A percentile compares a stretch with the other conserved stretches of the same genome.
Evolutionary conservation across 2,888 invertebrate genomes (phyloP).

Genomic region (Pecten maximus): DNA sequence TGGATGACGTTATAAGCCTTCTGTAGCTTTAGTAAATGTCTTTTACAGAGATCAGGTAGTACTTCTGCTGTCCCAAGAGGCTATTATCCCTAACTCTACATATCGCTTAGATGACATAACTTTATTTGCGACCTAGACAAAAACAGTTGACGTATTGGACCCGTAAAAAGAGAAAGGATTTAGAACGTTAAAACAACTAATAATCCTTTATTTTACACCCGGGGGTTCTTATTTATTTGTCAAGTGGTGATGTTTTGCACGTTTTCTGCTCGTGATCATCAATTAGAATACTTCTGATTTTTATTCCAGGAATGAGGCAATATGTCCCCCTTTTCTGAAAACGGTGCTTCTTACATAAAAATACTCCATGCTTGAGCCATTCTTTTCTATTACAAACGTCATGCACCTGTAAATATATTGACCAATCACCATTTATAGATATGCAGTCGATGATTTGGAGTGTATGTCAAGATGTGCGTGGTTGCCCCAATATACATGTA

Average conservation of each 20-base stretch:
- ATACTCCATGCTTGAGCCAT: no score
- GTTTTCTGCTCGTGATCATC: not conserved
- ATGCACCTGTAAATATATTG: no score
- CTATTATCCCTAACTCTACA: not conserved
- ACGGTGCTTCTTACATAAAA: no score
- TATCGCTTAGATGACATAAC: not conserved
- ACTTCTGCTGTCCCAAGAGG: not conserved
- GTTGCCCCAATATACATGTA: no score
- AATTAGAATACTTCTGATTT: not conserved
- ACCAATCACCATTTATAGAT: no score
- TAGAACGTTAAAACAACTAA: slow-evolving; percentile 13
- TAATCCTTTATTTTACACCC: not conserved
- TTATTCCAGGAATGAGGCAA: not conserved
- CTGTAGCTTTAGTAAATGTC: not conserved
- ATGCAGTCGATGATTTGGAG: no score
- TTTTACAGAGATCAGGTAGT: not conserved
- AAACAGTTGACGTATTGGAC: not conserved
- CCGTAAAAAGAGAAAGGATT: not conserved
- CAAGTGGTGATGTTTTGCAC: not conserved
- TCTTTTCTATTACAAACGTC: no score
- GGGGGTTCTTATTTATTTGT: not conserved
- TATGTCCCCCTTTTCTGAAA: not conserved
- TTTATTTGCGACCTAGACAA: not conserved
- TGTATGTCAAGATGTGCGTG: no score
- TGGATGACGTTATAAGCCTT: not conserved